Percentiles rank a stretch among this genome's conserved stretches.
phyloP scores from a whole-genome alignment of 2,888 invertebrate genomes.

The Rotaria macrura region DNA sequence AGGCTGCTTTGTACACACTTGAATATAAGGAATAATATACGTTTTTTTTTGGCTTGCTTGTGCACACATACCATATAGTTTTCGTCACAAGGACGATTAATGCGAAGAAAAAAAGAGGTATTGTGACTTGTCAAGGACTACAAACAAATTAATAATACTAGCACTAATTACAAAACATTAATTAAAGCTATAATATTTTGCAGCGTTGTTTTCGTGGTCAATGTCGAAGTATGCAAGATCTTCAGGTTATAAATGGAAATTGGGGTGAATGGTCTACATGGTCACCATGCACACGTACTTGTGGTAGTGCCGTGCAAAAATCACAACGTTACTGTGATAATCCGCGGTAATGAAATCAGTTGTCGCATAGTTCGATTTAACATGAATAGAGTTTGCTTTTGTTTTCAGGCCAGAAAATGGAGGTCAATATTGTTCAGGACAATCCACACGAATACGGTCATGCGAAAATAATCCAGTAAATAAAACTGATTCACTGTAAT shows the following conservation, averaged over 20 bases:
- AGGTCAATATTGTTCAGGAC: constrained; percentile 10
- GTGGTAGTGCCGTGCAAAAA: constrained; percentile 26
- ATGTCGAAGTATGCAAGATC: neutral
- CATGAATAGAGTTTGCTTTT: neutral
- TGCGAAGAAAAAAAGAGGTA: neutral
- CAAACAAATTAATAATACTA: neutral
- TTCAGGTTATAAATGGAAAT: neutral
- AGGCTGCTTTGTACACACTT: neutral
- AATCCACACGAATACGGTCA: neutral
- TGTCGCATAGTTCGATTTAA: neutral
- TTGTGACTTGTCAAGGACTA: neutral
- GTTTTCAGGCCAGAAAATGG: constrained; percentile 2
- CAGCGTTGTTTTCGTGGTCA: constrained; percentile 12
- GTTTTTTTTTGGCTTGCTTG: neutral
- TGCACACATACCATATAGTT: neutral
- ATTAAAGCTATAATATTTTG: neutral
- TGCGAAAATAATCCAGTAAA: constrained; percentile 14
- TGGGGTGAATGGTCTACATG: constrained; percentile 26
- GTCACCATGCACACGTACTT: constrained; percentile 24
- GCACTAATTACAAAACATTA: too few species aligned
- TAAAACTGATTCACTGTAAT: neutral
- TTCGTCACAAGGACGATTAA: neutral
- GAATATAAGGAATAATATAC: neutral
- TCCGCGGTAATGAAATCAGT: neutral
- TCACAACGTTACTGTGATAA: constrained; percentile 25